Evolutionary conservation across 2,113 vertebrate species (phyloP).

Genomic region (Eidolon helvum): DNA sequence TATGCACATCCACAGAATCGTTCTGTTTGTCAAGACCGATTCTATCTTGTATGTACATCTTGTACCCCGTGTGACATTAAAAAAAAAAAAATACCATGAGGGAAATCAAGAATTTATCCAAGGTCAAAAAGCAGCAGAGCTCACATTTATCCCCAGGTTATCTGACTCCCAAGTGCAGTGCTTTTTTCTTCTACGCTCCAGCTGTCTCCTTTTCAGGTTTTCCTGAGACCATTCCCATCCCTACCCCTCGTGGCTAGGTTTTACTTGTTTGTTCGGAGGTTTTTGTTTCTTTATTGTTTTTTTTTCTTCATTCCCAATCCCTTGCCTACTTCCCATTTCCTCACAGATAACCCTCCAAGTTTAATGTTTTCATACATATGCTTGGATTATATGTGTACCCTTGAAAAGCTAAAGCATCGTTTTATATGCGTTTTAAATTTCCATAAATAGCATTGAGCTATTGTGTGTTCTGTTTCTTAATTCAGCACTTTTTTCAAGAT

Average conservation of each 20-base stretch:
- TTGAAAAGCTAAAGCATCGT: background rate
- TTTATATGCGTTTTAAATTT: slow-evolving; percentile 16
- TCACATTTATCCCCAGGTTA: background rate
- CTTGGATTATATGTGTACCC: slow-evolving; percentile 2
- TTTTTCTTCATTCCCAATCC: background rate
- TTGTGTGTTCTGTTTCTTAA: background rate
- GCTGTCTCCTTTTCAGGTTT: background rate
- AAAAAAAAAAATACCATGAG: background rate
- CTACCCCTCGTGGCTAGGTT: background rate
- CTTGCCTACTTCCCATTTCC: background rate
- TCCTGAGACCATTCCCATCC: background rate
- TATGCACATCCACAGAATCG: background rate
- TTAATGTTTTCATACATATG: background rate
- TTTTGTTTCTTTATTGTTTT: slow-evolving; percentile 21
- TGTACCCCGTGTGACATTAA: background rate
- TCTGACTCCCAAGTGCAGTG: background rate
- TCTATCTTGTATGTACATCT: background rate
- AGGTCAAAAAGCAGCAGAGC: background rate
- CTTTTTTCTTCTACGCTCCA: background rate
- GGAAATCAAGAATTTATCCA: background rate
- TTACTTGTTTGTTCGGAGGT: background rate
- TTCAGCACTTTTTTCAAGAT: background rate
- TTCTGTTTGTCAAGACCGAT: background rate
- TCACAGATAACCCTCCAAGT: background rate
- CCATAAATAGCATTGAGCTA: background rate